Evolutionary conservation across 2,888 invertebrate genomes (phyloP).

Genomic region (Ditula angustiorana): DNA sequence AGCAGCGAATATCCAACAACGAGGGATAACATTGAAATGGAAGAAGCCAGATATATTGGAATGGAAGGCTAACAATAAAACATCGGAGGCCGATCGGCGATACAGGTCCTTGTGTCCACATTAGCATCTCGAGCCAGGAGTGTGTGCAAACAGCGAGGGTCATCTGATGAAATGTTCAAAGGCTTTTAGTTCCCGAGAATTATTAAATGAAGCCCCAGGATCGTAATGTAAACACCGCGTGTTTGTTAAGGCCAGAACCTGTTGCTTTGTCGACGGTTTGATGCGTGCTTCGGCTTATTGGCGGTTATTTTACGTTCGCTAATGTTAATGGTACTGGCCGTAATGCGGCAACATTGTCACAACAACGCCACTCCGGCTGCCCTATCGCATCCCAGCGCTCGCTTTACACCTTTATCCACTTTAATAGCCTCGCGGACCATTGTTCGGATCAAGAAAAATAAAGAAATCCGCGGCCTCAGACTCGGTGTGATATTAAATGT

Average conservation of each 20-base stretch:
- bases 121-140: constrained; percentile 84
- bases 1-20: constrained; percentile 67
- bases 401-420: constrained; percentile 53
- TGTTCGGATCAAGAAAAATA: constrained; percentile 36
- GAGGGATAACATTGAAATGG: constrained; percentile 69
- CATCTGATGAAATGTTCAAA: constrained; percentile 86
- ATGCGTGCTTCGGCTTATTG: constrained; percentile 81
- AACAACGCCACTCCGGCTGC: constrained; percentile 45
- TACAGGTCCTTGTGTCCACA: constrained; percentile 85
- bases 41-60: constrained; percentile 73
- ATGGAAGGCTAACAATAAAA: constrained; percentile 75
- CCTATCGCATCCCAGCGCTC: constrained; percentile 45
- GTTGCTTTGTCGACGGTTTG: constrained; percentile 82
- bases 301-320: constrained; percentile 82
- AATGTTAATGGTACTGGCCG: constrained; percentile 77
- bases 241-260: constrained; percentile 82
- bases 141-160: constrained; percentile 84
- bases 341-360: constrained; percentile 76
- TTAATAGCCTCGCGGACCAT: constrained; percentile 43
- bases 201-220: constrained; percentile 85
- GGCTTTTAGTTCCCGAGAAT: constrained; percentile 86
- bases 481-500: constrained; percentile 38
- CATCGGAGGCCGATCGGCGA: constrained; percentile 82
- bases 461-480: constrained; percentile 22
- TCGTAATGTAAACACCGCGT: constrained; percentile 82